Conservation (phyloP, 2,888 invertebrate genomes). For the Eilema griseolum region DNA sequence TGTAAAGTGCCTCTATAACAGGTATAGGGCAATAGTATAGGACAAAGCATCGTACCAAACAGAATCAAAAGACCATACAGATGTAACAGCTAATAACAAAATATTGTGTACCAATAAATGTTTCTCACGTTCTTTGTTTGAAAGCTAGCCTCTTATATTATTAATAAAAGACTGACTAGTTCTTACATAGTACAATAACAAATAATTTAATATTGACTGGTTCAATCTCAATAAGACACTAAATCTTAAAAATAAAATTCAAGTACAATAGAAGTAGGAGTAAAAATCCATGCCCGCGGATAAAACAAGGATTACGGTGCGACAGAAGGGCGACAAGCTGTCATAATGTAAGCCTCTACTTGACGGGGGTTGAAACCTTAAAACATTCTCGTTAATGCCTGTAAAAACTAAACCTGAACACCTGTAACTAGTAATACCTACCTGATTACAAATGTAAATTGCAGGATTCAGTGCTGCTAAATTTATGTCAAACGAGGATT, state of each 20-base stretch:
- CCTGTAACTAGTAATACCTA: constrained; percentile 35
- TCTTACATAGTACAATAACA: too few relatives aligned
- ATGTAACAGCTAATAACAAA: too few relatives aligned
- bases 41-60: too few relatives aligned
- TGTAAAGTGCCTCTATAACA: too few relatives aligned
- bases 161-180: too few relatives aligned
- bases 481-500: constrained; percentile 9
- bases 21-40: too few relatives aligned
- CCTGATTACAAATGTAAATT: constrained; percentile 27
- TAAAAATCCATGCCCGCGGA: constrained; percentile 45
- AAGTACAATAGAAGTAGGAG: constrained; percentile 12
- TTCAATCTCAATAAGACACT: not conserved
- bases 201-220: not conserved
- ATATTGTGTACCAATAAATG: too few relatives aligned
- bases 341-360: constrained; percentile 47
- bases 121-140: too few relatives aligned
- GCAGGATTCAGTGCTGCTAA: not conserved
- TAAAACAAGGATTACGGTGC: constrained; percentile 39
- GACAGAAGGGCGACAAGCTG: constrained; percentile 46
- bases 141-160: too few relatives aligned
- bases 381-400: constrained; percentile 43
- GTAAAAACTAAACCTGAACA: constrained; percentile 46
- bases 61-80: too few relatives aligned
- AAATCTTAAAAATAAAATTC: constrained; percentile 8
- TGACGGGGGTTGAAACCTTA: constrained; percentile 46